phyloP scores from a whole-genome alignment of 1,140 invertebrate genomes.

The Camponotus vicinus region DNA sequence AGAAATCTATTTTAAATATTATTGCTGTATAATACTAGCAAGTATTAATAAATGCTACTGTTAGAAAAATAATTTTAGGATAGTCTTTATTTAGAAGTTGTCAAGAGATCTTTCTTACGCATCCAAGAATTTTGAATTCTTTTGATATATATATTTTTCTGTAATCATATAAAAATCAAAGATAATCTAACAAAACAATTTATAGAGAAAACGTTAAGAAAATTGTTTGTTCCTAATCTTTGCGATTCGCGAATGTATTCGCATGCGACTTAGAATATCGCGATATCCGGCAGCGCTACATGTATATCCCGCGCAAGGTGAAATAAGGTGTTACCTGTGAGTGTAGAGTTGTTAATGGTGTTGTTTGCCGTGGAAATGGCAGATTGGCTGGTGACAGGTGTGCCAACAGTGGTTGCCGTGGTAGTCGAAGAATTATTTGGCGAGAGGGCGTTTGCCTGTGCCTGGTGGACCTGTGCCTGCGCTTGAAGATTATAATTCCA shows the following conservation, averaged over 20 bases:
- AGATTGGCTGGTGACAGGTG: slow-evolving; percentile 85
- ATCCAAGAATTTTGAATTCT: not conserved
- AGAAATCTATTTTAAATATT: not conserved
- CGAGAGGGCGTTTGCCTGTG: slow-evolving; percentile 84
- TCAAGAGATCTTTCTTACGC: not conserved
- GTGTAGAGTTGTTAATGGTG: slow-evolving; percentile 85
- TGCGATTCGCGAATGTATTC: not conserved
- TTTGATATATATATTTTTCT: not conserved
- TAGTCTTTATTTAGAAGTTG: not conserved
- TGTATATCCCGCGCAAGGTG: slow-evolving; percentile 17
- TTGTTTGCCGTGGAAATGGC: slow-evolving; percentile 85
- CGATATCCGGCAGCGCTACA: not conserved
- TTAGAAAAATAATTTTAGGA: not conserved
- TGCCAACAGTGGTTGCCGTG: slow-evolving; percentile 84
- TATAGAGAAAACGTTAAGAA: not conserved
- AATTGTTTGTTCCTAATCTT: not conserved
- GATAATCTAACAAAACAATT: not conserved
- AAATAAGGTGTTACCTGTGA: slow-evolving; percentile 83
- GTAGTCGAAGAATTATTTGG: slow-evolving; percentile 85
- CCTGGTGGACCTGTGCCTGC: slow-evolving; percentile 81
- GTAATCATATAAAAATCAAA: not conserved
- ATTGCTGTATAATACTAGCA: too few relatives aligned
- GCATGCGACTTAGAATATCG: not conserved
- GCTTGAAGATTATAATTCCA: slow-evolving; percentile 92
- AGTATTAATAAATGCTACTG: too few relatives aligned